Evolutionary conservation across 2,888 invertebrate species (phyloP), one percentile per base, ranked within the genome.

Genomic region (Opisthograptis luteolata): DNA sequence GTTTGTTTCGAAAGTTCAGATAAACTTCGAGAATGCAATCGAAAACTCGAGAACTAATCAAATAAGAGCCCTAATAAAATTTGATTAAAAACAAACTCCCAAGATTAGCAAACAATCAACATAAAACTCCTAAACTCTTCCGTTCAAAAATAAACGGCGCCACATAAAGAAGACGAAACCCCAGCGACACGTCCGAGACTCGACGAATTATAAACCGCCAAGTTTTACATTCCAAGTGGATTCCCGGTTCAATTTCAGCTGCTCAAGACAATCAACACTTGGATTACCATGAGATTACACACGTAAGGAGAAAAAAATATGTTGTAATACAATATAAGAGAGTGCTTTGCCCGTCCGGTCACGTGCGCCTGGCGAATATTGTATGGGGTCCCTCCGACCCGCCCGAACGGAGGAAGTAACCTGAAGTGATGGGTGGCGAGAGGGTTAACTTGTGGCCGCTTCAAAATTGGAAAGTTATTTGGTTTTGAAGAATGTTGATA

Each of bases 261-360:
- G 45, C 48, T 55, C 55, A 30, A 59, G 57, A 59, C 61, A 62
- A 62, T 62, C 61, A 59, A 59, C 61, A 53, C 55, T 46, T 44
- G 57, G 61, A 62, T 62, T 57, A 62, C 59, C 55, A 51, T 57
- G 61, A 59, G 59, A 59, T 62, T 62, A 62, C 61, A 57, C 59
- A 58, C 61, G 61, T 61, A 51, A 58, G 56, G 55, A 51, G 56
- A 52, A 58, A 61, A 56, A 60, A 62, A 64, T 63, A 64, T 64
- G 64, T 62, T 60, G 61, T 64, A 63, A 66, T 69, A 66, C 63
- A 59, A 62, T 55, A 61, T 64, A 65, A 66, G 64, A 58, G 32
- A 49, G 52, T 41, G 57, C 52, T 55, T 64, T 55, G 55, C 44
- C 30, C 50, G 46, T 56, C 65, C 51, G 63, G 64, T 61, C 70